Evolutionary conservation across 2,113 vertebrate species (phyloP).

Genomic region (Lasiurus cinereus): DNA sequence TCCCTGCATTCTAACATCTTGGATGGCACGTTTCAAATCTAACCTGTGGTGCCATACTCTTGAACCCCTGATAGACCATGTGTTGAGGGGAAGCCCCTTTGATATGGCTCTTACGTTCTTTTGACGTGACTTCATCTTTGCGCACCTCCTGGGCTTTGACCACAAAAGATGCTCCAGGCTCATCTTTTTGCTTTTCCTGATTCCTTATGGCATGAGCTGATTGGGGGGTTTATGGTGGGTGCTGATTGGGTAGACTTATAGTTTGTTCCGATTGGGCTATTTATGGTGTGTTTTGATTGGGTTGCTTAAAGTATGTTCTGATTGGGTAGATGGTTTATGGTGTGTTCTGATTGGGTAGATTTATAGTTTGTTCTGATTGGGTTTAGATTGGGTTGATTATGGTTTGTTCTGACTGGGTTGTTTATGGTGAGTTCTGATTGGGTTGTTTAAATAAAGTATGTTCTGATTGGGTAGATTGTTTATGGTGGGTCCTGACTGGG

Average conservation of each 20-base stretch:
- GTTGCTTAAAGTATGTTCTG: no score
- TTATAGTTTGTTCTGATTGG: not conserved
- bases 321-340: no score
- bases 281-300: no score
- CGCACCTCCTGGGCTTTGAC: not conserved
- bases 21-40: not conserved
- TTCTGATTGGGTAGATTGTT: not conserved
- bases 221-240: not conserved
- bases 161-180: not conserved
- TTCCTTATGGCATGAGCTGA: not conserved
- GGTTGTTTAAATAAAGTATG: not conserved
- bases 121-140: not conserved
- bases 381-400: no score
- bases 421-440: not conserved
- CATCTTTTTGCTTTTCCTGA: not conserved
- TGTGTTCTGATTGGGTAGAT: not conserved
- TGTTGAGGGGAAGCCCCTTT: not conserved
- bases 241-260: not conserved
- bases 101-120: not conserved
- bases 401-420: not conserved
- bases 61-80: not conserved
- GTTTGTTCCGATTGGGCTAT: not conserved
- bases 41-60: not conserved
- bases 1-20: not conserved
- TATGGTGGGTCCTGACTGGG: no score